phyloP scores from a whole-genome alignment of 2,797 vertebrate species.

The Danio jaintianensis region DNA sequence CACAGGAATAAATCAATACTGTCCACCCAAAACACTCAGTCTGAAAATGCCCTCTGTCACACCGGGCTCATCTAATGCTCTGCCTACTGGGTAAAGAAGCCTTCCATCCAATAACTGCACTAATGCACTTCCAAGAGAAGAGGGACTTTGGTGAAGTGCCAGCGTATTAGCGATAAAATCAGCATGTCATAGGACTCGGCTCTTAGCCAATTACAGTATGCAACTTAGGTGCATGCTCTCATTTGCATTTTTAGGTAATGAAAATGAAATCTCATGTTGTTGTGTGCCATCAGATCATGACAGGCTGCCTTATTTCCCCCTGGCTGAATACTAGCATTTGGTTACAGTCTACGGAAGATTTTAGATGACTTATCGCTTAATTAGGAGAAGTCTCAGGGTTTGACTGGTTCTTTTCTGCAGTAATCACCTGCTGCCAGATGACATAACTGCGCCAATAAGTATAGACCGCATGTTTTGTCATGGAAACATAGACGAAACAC shows the following conservation, averaged over 20 bases:
- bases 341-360: not conserved
- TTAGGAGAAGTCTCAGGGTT: not conserved
- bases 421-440: not conserved
- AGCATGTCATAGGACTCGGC: slow-evolving; percentile 1
- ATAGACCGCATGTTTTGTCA: not conserved
- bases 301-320: not conserved
- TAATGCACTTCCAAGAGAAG: slow-evolving; percentile 30
- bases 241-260: slow-evolving; percentile 25
- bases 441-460: no score
- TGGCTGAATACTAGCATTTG: not conserved
- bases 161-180: slow-evolving; percentile 33
- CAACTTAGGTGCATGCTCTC: not conserved
- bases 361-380: not conserved
- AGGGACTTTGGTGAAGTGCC: slow-evolving; percentile 33
- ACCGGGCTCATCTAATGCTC: slow-evolving; percentile 28
- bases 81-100: slow-evolving; percentile 12
- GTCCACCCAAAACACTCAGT: slow-evolving; percentile 30
- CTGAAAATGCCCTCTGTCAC: slow-evolving; percentile 38
- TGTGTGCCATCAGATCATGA: not conserved
- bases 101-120: slow-evolving; percentile 27
- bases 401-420: not conserved
- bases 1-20: slow-evolving; percentile 45
- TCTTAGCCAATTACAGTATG: slow-evolving; percentile 5
- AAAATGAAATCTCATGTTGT: slow-evolving; percentile 24
- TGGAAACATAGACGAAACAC: not conserved